Evolutionary conservation across 2,888 invertebrate species (phyloP).

Genomic region (Chloroclysta siterata): DNA sequence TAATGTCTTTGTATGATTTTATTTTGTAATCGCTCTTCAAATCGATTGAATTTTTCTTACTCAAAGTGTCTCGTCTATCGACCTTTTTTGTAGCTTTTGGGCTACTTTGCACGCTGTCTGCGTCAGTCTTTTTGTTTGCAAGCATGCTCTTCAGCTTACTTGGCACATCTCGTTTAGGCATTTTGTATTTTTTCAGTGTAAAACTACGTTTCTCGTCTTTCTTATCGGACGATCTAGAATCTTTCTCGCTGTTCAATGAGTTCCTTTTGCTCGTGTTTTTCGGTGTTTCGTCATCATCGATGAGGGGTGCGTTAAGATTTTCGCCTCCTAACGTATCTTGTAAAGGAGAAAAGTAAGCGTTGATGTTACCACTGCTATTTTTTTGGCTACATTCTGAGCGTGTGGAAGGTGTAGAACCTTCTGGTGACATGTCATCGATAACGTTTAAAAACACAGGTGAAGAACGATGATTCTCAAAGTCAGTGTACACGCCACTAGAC

Average conservation of each 20-base stretch:
- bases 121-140: conserved; percentile 81
- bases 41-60: conserved; percentile 85
- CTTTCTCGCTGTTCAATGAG: conserved; percentile 75
- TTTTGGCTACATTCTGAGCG: conserved; percentile 82
- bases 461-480: conserved; percentile 88
- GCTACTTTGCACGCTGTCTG: conserved; percentile 84
- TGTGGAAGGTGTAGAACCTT: conserved; percentile 84
- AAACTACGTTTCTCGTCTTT: conserved; percentile 83
- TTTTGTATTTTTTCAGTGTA: conserved; percentile 89
- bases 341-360: conserved; percentile 61
- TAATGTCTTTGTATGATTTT: conserved; percentile 93
- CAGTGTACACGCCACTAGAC: conserved; percentile 95
- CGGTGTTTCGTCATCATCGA: conserved; percentile 66
- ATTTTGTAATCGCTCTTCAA: conserved; percentile 90
- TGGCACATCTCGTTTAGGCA: conserved; percentile 91
- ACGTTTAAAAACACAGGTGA: conserved; percentile 82
- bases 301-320: conserved; percentile 54
- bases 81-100: conserved; percentile 85
- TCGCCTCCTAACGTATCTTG: conserved; percentile 61
- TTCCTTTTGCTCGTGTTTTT: conserved; percentile 77
- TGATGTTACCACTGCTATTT: conserved; percentile 66
- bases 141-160: conserved; percentile 91
- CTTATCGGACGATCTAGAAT: conserved; percentile 67
- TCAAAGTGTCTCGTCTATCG: conserved; percentile 89
- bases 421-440: conserved; percentile 89